Evolutionary conservation across 2,113 vertebrate genomes (phyloP), one percentile per base, ranked within the genome.

Genomic region (Rhabdomys dilectus): DNA sequence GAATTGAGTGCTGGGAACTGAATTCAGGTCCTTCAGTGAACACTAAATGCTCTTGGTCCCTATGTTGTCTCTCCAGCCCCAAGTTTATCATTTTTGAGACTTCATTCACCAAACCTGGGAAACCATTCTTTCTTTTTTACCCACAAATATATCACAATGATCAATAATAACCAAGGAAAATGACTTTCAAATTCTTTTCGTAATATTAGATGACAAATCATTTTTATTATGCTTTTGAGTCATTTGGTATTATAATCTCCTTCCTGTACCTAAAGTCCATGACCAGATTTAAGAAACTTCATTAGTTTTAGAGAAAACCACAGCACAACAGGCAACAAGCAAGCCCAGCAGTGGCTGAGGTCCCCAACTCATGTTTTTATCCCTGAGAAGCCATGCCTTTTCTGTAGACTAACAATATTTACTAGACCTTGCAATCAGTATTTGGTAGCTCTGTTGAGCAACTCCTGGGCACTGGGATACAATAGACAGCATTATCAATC

Each of bases 71-170:
- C 17, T 36, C 10, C 10, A 36, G 10, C 29, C 19, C 42, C 84
- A 87, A 87, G 31, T 68, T 36, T 36, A 51, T 22, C 5, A 90
- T 58, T 94, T 91, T 90, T 93, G 58, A 87, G 89, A 96, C 81
- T 77, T 72, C 0, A 85, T 19, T 75, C 80, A 13, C 22, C 36
- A 95, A 92, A 75, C 13, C 15, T 82, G 48, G 82, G 31, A 93
- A 97, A 88, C 31, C 19, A 66, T 42, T 58, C 76, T 19, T 73
- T 70, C 45, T 24, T n/a, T 88, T 29, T 26, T 8, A 77, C 72
- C 16, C 12, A 87, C 15, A 86, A 91, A 87, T 48, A 78, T 64
- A 73, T 93, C 48, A 72, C 80, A 76, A 48, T 89, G 3, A 72
- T 77, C 58, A 94, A n/a, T 93, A 87, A 91, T 72, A 24, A 53